A percentile compares a stretch with the other conserved stretches of the same genome.
Evolutionary conservation across 2,113 vertebrate genomes (phyloP).

Genomic region (Cinclus cinclus): DNA sequence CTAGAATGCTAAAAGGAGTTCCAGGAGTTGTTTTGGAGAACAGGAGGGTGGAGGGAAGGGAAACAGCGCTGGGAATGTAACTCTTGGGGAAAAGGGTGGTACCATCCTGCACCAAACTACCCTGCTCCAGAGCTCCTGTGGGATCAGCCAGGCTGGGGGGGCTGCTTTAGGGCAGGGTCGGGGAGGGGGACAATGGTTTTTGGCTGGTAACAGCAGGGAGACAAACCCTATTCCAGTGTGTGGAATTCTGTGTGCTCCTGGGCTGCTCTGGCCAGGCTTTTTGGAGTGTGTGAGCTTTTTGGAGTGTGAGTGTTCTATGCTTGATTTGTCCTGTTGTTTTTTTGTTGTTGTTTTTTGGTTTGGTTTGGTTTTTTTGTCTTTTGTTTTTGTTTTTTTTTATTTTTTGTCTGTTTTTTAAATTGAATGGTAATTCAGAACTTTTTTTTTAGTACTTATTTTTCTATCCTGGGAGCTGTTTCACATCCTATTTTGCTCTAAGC

Average conservation of each 20-base stretch:
- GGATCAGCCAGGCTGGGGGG: not conserved
- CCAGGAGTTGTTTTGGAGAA: not conserved
- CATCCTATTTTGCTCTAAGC: no score
- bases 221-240: accelerated
- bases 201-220: not conserved
- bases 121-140: not conserved
- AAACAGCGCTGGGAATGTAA: not conserved
- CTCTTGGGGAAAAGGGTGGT: not conserved
- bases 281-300: not conserved
- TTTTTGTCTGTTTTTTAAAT: not conserved
- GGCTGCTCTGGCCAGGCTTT: not conserved
- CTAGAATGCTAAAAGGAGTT: not conserved
- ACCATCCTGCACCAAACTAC: no score
- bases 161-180: not conserved
- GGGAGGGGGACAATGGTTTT: not conserved
- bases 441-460: not conserved
- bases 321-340: not conserved
- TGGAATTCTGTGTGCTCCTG: accelerated
- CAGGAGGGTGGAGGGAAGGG: not conserved
- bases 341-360: no score
- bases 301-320: not conserved
- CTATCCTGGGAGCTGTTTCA: not conserved
- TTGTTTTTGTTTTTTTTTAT: no score
- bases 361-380: no score
- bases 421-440: not conserved